phyloP scores from a whole-genome alignment of 1,140 invertebrate species.

The Drosophila busckii region DNA sequence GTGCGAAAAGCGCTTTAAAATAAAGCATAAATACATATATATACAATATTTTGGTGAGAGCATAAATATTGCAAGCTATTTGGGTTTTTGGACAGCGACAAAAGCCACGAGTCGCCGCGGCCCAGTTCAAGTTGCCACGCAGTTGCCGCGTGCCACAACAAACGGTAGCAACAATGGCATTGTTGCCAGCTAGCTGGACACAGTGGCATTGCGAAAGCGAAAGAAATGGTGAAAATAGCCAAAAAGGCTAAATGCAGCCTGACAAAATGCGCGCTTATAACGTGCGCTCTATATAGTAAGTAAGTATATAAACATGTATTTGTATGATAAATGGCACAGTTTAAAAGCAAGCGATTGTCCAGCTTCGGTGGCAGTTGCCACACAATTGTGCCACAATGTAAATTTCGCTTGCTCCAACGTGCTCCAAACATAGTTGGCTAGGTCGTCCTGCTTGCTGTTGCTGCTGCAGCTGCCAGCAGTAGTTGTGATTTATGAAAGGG shows the following conservation, averaged over 20 bases:
- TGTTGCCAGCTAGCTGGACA: slow-evolving; percentile 19
- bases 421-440: slow-evolving; percentile 40
- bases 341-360: slow-evolving; percentile 70
- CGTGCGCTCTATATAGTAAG: too few species aligned
- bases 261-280: slow-evolving; percentile 52
- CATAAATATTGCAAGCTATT: too few species aligned
- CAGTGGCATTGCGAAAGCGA: slow-evolving; percentile 69
- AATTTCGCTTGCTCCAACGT: slow-evolving; percentile 53
- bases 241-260: slow-evolving; percentile 63
- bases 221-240: slow-evolving; percentile 71
- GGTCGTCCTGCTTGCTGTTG: slow-evolving; percentile 43
- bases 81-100: slow-evolving; percentile 25
- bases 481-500: slow-evolving; percentile 65
- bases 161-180: slow-evolving; percentile 59
- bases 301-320: too few species aligned
- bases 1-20: slow-evolving; percentile 35
- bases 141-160: slow-evolving; percentile 12
- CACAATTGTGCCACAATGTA: slow-evolving; percentile 57
- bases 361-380: slow-evolving; percentile 25
- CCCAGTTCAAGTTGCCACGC: slow-evolving; percentile 9
- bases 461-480: slow-evolving; percentile 26
- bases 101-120: background rate
- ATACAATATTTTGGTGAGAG: background rate
- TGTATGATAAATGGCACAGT: slow-evolving; percentile 77
- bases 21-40: too few species aligned